Evolutionary conservation across 2,797 vertebrate genomes (phyloP).

Genomic region (Esox masquinongy): DNA sequence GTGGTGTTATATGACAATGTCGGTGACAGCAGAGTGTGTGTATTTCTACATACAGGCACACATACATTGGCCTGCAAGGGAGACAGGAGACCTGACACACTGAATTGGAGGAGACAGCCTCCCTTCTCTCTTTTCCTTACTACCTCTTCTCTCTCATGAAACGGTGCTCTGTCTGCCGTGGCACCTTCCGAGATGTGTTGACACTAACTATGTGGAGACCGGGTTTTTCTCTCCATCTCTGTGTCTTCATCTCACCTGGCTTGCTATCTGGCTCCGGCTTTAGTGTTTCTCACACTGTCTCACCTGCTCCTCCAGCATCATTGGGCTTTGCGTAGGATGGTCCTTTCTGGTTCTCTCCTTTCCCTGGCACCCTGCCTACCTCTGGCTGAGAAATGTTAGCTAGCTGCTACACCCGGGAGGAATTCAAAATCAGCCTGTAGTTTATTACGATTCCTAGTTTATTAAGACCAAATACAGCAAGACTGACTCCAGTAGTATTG

Average conservation of each 20-base stretch:
- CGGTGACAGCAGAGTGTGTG: not conserved
- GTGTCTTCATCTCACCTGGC: conserved; percentile 49
- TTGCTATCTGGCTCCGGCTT: conserved; percentile 32
- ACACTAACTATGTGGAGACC: conserved; percentile 45
- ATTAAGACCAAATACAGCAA: no score
- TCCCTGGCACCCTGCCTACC: conserved; percentile 42
- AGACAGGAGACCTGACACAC: not conserved
- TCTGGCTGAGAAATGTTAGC: conserved; percentile 34
- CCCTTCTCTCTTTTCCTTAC: not conserved
- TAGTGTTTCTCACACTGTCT: not conserved
- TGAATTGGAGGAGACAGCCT: not conserved
- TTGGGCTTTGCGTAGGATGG: conserved; percentile 19
- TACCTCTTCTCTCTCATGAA: not conserved
- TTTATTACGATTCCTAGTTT: not conserved
- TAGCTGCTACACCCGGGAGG: conserved; percentile 34
- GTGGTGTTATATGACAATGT: not conserved
- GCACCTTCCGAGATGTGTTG: conserved; percentile 34
- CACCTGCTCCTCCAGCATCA: not conserved
- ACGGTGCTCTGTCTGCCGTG: conserved; percentile 35
- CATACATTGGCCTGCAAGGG: no score
- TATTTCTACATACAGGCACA: not conserved
- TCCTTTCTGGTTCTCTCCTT: conserved; percentile 9
- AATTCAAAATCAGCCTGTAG: conserved; percentile 28
- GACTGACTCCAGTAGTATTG: no score
- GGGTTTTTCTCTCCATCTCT: not conserved